phyloP scores from a whole-genome alignment of 2,797 vertebrate species.

The Lagocephalus sceleratus region DNA sequence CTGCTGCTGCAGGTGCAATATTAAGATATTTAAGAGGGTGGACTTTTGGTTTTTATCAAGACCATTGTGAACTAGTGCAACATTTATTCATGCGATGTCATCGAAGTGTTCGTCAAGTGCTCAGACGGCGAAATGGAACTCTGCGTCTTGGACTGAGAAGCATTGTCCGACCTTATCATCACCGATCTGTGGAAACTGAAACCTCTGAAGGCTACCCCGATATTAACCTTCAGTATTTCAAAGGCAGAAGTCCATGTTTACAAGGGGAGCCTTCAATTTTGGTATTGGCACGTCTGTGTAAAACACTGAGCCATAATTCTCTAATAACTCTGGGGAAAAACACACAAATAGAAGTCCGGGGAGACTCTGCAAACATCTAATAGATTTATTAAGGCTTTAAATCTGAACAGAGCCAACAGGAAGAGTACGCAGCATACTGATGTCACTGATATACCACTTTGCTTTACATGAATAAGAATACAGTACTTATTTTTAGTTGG shows the following conservation, averaged over 20 bases:
- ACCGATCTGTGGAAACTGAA: slow-evolving; percentile 56
- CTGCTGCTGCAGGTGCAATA: neutral
- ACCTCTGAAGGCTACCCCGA: slow-evolving; percentile 42
- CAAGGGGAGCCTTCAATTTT: neutral
- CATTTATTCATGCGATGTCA: too few species aligned
- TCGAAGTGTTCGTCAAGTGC: too few species aligned
- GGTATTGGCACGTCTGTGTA: neutral
- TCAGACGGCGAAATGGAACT: slow-evolving; percentile 16
- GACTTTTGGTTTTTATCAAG: slow-evolving; percentile 41
- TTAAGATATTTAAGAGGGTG: slow-evolving; percentile 27
- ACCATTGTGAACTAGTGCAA: slow-evolving; percentile 29
- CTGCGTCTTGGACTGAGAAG: slow-evolving; percentile 20
- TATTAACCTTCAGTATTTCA: slow-evolving; percentile 36
- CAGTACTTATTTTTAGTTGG: slow-evolving; percentile 18
- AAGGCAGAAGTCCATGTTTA: neutral
- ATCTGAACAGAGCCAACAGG: slow-evolving; percentile 32
- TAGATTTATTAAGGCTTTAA: slow-evolving; percentile 72
- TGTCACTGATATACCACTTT: slow-evolving; percentile 35
- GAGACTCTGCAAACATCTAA: slow-evolving; percentile 11
- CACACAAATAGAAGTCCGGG: neutral
- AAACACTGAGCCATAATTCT: neutral
- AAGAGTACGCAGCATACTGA: slow-evolving; percentile 39
- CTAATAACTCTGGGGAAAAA: too few species aligned
- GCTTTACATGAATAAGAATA: slow-evolving; percentile 21
- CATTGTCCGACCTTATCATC: slow-evolving; percentile 54